Percentiles rank a stretch among this genome's conserved stretches.
Conservation (phyloP, 2,888 invertebrate species). For the Amaurobius ferox region DNA sequence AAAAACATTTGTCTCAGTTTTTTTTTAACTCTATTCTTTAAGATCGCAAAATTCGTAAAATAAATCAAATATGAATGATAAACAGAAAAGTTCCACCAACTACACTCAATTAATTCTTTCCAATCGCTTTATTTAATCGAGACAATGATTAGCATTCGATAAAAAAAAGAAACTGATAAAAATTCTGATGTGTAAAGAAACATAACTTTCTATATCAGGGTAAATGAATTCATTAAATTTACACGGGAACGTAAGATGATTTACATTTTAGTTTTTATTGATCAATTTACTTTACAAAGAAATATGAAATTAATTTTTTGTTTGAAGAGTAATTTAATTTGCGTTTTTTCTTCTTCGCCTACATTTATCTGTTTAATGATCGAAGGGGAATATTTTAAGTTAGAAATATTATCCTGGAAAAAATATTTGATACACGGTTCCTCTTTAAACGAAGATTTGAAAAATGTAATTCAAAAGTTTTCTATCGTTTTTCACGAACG, state of each 20-base stretch:
- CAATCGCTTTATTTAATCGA: background rate
- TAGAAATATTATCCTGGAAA: background rate
- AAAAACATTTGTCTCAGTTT: background rate
- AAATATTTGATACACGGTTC: background rate
- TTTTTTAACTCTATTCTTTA: background rate
- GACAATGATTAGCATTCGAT: background rate
- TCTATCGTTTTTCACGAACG: background rate
- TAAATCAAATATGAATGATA: background rate
- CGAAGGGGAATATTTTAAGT: background rate
- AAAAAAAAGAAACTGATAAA: background rate
- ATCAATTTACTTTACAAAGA: background rate
- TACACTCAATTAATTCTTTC: background rate
- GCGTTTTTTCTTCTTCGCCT: background rate
- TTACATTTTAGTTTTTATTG: background rate
- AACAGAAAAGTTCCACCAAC: background rate
- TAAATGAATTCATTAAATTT: slow-evolving; percentile 5
- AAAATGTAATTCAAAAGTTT: background rate
- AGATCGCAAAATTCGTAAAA: background rate
- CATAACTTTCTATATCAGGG: background rate
- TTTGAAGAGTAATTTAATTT: background rate
- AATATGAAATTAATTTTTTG: background rate
- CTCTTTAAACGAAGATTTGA: background rate
- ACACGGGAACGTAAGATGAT: background rate
- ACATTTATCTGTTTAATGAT: background rate
- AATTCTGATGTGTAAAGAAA: background rate